These are phyloP conservation scores for Eutrigla gurnardus DNA, from an alignment of 2,797 vertebrate species.

Conservation along the genomic window DNA sequence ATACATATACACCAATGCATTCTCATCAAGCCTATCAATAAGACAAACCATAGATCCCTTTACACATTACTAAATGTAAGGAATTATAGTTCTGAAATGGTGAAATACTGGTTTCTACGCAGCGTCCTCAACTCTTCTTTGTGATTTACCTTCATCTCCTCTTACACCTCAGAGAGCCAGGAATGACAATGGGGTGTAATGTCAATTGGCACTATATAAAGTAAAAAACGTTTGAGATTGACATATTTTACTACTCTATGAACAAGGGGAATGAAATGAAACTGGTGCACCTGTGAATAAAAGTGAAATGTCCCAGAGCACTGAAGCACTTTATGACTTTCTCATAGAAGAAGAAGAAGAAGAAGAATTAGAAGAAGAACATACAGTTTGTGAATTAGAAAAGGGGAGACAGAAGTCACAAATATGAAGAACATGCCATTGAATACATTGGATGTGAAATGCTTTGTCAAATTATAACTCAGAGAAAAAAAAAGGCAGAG, in stretches of 20 bases:
- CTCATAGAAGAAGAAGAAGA: no score
- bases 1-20: neutral
- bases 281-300: conserved; percentile 16
- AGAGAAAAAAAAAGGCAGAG: neutral
- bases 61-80: neutral
- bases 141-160: conserved; percentile 14
- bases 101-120: neutral
- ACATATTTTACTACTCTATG: neutral
- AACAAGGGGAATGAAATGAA: conserved; percentile 1
- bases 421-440: neutral
- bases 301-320: conserved; percentile 23
- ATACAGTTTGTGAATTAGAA: conserved; percentile 8
- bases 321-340: neutral
- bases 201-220: neutral
- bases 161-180: neutral
- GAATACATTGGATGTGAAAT: neutral
- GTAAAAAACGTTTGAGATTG: neutral
- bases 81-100: neutral
- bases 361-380: neutral
- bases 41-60: neutral
- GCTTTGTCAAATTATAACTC: neutral
- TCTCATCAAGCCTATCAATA: neutral
- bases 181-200: neutral
- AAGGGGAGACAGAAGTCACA: neutral
- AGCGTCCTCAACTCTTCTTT: neutral